Base-by-base conservation (phyloP, 2,888 invertebrate genomes). In the Sialis fuliginosa region DNA sequence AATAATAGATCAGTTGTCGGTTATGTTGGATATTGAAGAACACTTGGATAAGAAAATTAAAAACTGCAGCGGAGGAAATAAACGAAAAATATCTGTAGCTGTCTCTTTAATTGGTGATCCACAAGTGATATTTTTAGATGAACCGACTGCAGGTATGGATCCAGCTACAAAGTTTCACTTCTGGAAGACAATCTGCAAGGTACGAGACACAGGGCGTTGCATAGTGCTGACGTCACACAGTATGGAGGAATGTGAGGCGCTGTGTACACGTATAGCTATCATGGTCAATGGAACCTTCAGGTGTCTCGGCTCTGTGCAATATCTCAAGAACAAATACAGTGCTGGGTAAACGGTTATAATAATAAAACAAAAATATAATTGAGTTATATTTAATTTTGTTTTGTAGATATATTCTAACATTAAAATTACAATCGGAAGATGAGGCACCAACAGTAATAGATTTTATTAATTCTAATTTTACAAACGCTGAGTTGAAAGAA, bases 231-330 rank as follows among this genome's bases (percentile, higher is more conserved):
- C 90, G 12, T 87, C 88, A 41, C 85, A 86, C 67, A 84, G 82
- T 60, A 86, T 88, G 84, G 86, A 86, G 65, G 87, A 88, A 64
- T 86, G 86, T 63, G 87, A 88, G 66, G 85, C 85, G 12, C 68
- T 88, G 30, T 88, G 88, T 62, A 81, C 83, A 2, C 69, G 86
- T 5, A 63, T 88, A 53, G 85, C 85, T 39, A 81, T 88, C 51
- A 87, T 88, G 87, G 86, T 86, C n/a, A 84, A 84, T 61, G 88
- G 87, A 1, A 71, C 75, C 52, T 81, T 87, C 62, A 76, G 78
- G 59, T 88, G 87, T 56, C 67, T 87, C 41, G 87, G 87, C 12
- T 81, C 85, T 1, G 79, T 81, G 39, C 87, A 88, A 56, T 85
- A 86, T 60, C 68, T 88, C 46, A 87, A 88, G 62, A 81, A 76